A percentile compares a stretch with the other conserved stretches of the same genome.
phyloP scores from a whole-genome alignment of 2,113 vertebrate genomes.

The Zingel zingel region DNA sequence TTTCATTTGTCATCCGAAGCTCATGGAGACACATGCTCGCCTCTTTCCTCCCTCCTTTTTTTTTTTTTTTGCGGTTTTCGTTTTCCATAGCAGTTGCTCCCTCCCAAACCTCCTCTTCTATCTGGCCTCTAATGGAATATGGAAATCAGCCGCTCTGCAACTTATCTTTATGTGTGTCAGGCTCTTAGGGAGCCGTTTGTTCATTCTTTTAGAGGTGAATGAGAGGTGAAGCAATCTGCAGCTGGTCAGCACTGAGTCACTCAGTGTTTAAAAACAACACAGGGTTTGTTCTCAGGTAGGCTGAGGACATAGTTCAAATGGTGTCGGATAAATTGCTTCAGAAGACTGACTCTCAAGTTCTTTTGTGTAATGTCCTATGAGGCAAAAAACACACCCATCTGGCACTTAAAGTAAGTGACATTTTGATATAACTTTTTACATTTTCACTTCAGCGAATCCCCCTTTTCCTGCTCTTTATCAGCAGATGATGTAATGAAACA shows the following conservation, averaged over 20 bases:
- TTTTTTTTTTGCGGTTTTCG: background rate
- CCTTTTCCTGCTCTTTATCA: slow-evolving; percentile 7
- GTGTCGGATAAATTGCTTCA: slow-evolving; percentile 25
- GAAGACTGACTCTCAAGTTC: background rate
- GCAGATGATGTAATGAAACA: background rate
- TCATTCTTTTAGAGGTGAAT: slow-evolving; percentile 63
- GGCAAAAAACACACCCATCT: background rate
- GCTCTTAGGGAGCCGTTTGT: slow-evolving; percentile 59
- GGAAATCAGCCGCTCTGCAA: slow-evolving; percentile 51
- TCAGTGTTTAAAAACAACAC: slow-evolving; percentile 35
- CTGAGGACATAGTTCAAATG: slow-evolving; percentile 46
- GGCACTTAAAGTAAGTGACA: slow-evolving; percentile 7
- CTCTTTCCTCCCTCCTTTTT: slow-evolving; percentile 20
- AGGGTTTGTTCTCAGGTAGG: slow-evolving; percentile 55
- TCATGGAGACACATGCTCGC: slow-evolving; percentile 34
- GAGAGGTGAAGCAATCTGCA: slow-evolving; percentile 68
- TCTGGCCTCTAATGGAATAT: slow-evolving; percentile 62
- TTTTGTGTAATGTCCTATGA: background rate
- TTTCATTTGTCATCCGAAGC: slow-evolving; percentile 47
- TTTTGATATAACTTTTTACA: slow-evolving; percentile 26
- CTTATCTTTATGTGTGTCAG: slow-evolving; percentile 62
- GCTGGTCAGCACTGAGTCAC: slow-evolving; percentile 52
- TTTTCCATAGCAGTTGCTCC: slow-evolving; percentile 45
- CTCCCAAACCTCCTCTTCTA: slow-evolving; percentile 42
- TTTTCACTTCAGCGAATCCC: slow-evolving; percentile 29